Base-by-base conservation (phyloP, 2,113 vertebrate species). In the Andinoacara biseriatus region DNA sequence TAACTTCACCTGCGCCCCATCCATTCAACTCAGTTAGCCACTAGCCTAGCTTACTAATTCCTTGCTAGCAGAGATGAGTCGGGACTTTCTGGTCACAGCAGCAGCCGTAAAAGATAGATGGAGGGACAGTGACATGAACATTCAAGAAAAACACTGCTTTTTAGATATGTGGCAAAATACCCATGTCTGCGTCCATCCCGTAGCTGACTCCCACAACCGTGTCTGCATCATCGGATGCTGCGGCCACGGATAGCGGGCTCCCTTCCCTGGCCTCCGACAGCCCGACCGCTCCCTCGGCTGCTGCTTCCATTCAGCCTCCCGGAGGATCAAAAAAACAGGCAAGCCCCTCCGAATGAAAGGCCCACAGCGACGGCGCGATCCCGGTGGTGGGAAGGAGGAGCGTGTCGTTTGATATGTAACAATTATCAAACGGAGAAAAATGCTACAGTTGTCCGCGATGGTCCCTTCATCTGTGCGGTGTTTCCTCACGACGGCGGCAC, bases 261-360 rank as follows among this genome's bases (percentile, higher is more conserved):
- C 86, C 93, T 88, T 96, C 94, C 91, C 93, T 81, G 95, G 94
- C 95, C 94, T 96, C 95, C 88, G 93, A 93, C 90, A 94, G 90
- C 91, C 95, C 94, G 87, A 91, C 90, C 93, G 95, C 94, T 95
- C 94, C 95, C 93, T 95, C 95, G 86, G 93, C 94, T 89, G 92
- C 93, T 87, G 92, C 94, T 91, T 96, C 95, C 95, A 96, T 96
- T 95, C 95, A 94, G 90, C 85, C 90, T 91, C 91, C 91, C 91
- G 87, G 86, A 90, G 86, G 80, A 88, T 87, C n/a, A 33, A 83
- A 78, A 84, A 89, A 78, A 82, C 84, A 79, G 79, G 31, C 82
- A 63, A 88, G 67, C 60, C 80, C 72, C 78, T 82, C 87, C 89
- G 69, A 86, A 43, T 26, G 69, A 90, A 83, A 92, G 77, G 89